Evolutionary conservation across 2,888 invertebrate genomes (phyloP), one percentile per base, ranked within the genome.

Genomic region (Ectemnius continuus): DNA sequence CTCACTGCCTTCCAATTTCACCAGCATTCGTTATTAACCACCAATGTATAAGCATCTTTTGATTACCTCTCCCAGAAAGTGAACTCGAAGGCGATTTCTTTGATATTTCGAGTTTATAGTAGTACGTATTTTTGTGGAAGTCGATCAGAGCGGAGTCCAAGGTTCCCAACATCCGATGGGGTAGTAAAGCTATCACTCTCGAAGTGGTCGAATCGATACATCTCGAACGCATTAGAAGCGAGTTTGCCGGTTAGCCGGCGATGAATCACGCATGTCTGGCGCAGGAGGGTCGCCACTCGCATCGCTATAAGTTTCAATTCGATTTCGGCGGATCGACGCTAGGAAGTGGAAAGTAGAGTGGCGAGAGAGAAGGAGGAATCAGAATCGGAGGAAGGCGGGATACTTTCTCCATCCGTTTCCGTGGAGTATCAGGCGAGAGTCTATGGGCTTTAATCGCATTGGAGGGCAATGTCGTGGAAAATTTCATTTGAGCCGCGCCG

Each of bases 391-490:
- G 78, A 75, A 78, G 73, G 70, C 62, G 68, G 70, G n/a, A 79
- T 70, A 67, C 81, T 82, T 78, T 80, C 84, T 87, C 85, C 81
- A 84, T 85, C 84, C 86, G 82, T 83, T 85, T 84, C 86, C 81
- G 83, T 81, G 83, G 75, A 76, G 84, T 85, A 86, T 86, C 88
- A 83, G 76, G 66, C 79, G 75, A 52, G 4, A 16, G 76, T 76
- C 68, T 80, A 86, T 86, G 85, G 87, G 88, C 87, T 90, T 91
- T 91, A 91, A 91, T 92, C 91, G 91, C 89, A 91, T 92, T 92
- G 89, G 90, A 88, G 89, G 88, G 91, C 92, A 92, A 92, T 92
- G 92, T 91, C 90, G 91, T 87, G 91, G 91, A 92, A 92, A 92
- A 92, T 92, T 91, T 91, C 90, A 91, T 91, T 91, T 86, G 88